phyloP scores from a whole-genome alignment of 1,140 invertebrate species.

The Mya arenaria region DNA sequence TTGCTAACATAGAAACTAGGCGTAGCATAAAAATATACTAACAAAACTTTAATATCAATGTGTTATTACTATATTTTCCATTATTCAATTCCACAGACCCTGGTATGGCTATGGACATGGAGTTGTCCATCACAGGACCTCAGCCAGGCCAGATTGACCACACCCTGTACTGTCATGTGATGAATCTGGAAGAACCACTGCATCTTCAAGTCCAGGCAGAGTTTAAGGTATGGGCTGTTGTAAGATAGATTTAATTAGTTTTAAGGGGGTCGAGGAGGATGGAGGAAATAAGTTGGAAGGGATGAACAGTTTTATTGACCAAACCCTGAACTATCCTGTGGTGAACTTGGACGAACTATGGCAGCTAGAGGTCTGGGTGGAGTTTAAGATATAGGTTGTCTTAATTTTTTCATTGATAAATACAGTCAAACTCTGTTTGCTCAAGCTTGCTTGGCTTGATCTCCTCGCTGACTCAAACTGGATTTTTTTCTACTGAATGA shows the following conservation, averaged over 20 bases:
- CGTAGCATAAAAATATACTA: no score
- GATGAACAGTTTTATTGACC: conserved; percentile 73
- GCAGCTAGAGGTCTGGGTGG: conserved; percentile 76
- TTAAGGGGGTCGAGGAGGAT: conserved; percentile 76
- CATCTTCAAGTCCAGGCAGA: conserved; percentile 77
- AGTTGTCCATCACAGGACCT: conserved; percentile 77
- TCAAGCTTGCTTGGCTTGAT: no score
- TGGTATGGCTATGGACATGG: conserved; percentile 76
- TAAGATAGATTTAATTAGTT: conserved; percentile 76
- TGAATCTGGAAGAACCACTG: conserved; percentile 78
- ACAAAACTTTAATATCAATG: no score
- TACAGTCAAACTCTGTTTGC: no score
- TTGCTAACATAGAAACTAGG: no score
- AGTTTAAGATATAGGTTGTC: conserved; percentile 78
- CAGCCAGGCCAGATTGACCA: conserved; percentile 76
- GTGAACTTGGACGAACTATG: conserved; percentile 78
- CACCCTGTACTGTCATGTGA: conserved; percentile 77
- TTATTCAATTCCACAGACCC: conserved; percentile 64
- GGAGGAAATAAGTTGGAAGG: conserved; percentile 78
- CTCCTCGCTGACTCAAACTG: no score
- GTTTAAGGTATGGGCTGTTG: conserved; percentile 73
- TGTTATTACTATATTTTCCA: neutral
- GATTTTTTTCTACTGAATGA: no score
- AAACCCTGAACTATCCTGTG: conserved; percentile 77
- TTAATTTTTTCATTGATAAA: no score